Base-by-base conservation (phyloP, 2,797 vertebrate species). In the Poecilia wingei region DNA sequence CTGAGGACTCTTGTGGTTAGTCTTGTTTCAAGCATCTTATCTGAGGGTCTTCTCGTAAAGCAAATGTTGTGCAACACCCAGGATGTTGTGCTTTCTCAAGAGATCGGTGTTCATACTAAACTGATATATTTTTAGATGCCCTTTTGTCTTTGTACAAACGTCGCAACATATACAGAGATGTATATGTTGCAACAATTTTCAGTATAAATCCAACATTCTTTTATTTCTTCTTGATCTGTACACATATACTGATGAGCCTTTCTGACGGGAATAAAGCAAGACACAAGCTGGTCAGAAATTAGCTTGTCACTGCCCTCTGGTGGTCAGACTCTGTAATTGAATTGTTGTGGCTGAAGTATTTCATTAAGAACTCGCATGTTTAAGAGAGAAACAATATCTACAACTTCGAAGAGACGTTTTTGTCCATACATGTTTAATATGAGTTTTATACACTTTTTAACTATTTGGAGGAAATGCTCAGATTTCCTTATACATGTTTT, bases 1-100 rank as follows among this genome's bases (percentile, higher is more conserved):
- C 79, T 80, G 82, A 79, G 73, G 7, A 33, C 5, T 82, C 2
- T 64, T 78, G 82, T 3, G 84, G 86, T 87, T 55, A 5, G 13
- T 2, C 46, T 45, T 81, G 71, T 79, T 75, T 79, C 2, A 49
- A n/a, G 36, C 22, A 3, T 46, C 13, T 41, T 7, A 4, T 73
- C 53, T 0, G 13, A 80, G 74, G 77, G 85, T 84, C 80, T 77
- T 84, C 80, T 89, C 68, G 76, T 72, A 87, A 90, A 83, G 71
- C 16, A 57, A 46, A 46, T 66, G 20, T 91, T 89, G 87, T 18
- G 61, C 51, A 94, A 92, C 28, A 61, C 46, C 25, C 9, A n/a
- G 28, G 18, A 59, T 77, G 45, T 72, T 84, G 80, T 75, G 47
- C 55, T 57, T 76, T 66, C n/a, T 72, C 80, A 51, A 45, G 64